Conservation (phyloP, 2,888 invertebrate genomes). For the Xylota sylvarum region DNA sequence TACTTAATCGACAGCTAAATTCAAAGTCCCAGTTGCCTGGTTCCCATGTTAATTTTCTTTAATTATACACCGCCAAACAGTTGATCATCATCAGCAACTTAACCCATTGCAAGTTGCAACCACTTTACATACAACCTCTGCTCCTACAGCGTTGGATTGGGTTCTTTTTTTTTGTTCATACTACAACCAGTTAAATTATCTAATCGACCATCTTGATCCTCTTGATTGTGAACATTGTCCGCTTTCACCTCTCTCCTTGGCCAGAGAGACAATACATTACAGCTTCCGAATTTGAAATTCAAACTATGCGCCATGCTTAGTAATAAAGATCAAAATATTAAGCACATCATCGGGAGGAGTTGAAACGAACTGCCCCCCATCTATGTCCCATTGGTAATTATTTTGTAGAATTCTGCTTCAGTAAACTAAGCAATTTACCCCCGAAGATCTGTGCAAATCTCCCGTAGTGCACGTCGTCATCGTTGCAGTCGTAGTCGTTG, state of each 20-base stretch:
- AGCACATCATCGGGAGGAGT: constrained; percentile 57
- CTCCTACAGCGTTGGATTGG: background rate
- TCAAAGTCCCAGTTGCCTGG: constrained; percentile 9
- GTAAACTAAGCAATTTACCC: constrained; percentile 55
- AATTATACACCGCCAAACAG: constrained; percentile 46
- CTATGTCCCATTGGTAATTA: constrained; percentile 56
- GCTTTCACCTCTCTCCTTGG: background rate
- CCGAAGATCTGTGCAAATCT: constrained; percentile 43
- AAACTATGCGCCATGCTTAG: constrained; percentile 51
- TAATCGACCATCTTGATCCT: constrained; percentile 70
- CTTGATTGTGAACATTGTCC: constrained; percentile 52
- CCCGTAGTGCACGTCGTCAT: constrained; percentile 31
- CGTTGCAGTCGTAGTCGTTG: constrained; percentile 27
- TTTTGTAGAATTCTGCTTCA: constrained; percentile 46
- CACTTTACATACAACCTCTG: constrained; percentile 40
- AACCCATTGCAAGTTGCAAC: constrained; percentile 19
- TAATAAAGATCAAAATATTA: constrained; percentile 75
- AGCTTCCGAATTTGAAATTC: constrained; percentile 73
- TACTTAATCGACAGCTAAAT: background rate
- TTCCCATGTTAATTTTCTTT: constrained; percentile 56
- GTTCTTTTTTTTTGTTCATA: background rate
- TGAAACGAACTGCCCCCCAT: constrained; percentile 42
- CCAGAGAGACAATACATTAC: constrained; percentile 14
- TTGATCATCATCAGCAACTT: constrained; percentile 18
- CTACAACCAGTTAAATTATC: constrained; percentile 49